Base-by-base conservation (phyloP, 2,888 invertebrate species). In the Sphinx pinastri region DNA sequence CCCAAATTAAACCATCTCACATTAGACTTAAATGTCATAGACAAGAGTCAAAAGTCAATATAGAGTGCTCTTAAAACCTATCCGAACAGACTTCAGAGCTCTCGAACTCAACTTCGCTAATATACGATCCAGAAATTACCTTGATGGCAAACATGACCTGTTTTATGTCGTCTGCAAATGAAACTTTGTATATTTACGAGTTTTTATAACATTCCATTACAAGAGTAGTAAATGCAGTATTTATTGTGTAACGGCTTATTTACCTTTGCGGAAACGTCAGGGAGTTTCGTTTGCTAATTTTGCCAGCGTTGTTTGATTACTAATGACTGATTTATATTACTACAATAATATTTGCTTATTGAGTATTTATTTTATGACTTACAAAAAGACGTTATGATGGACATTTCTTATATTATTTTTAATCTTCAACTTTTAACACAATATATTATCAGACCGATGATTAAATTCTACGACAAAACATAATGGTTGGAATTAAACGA, bases 111-210 rank as follows among this genome's bases (percentile, higher is more conserved):
- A 83, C 82, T 81, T 77, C 73, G 79, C 79, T 84, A 81, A 87
- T 81, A 85, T 83, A 84, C 82, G 83, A 84, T 76, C 79, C 80
- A 74, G 82, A 81, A 83, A 87, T 87, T 85, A 85, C 84, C 84
- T 82, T 75, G 79, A 80, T 74, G 77, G 81, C 81, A 82, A 84
- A 83, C 84, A 82, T 83, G 83, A 77, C 74, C 74, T 71, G 76
- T 75, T 79, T 81, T 76, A 79, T 77, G 74, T 78, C 79, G 75
- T 77, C 77, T 76, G 59, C 71, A 76, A 81, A 78, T 79, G 76
- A 79, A 80, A 82, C 77, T 83, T 82, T 79, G 80, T 82, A 76
- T 81, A 79, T 79, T 81, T 80, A 79, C 84, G 81, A 81, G 82
- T 83, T 82, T 78, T 83, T 82, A 81, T 80, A 76, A 77, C 76